A percentile compares a stretch with the other conserved stretches of the same genome.
These are phyloP conservation scores for Coranthus polyacanthus DNA, from an alignment of 2,797 vertebrate genomes.

Conservation along the genomic window DNA sequence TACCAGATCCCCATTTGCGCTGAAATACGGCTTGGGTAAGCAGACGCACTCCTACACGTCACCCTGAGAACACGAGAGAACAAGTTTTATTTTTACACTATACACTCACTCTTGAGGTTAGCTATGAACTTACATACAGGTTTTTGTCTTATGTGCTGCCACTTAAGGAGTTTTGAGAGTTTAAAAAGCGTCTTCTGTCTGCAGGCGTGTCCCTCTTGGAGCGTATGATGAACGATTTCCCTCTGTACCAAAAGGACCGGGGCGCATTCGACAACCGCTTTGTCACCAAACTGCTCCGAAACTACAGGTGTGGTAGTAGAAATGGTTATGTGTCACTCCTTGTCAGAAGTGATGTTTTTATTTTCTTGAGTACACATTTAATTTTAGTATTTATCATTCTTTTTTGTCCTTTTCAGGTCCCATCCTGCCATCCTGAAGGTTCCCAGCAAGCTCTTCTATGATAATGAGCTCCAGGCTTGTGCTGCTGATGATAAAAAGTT, in stretches of 20 bases:
- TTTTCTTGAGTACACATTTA: background rate
- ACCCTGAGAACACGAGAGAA: no score
- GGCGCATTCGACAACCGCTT: slow-evolving; percentile 78
- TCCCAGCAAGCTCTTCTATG: slow-evolving; percentile 93
- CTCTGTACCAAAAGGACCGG: slow-evolving; percentile 84
- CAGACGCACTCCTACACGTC: background rate
- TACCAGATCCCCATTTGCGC: slow-evolving; percentile 87
- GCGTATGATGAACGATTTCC: slow-evolving; percentile 89
- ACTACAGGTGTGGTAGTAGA: slow-evolving; percentile 89
- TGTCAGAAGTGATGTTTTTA: background rate
- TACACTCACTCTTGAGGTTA: no score
- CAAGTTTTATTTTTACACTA: no score
- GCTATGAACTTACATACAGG: background rate
- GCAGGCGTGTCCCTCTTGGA: slow-evolving; percentile 91
- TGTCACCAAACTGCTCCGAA: slow-evolving; percentile 92
- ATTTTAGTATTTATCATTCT: background rate
- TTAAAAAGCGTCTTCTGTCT: background rate
- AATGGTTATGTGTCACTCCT: no score
- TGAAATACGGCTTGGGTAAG: slow-evolving; percentile 87
- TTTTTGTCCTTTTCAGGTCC: slow-evolving; percentile 83
- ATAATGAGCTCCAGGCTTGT: slow-evolving; percentile 84
- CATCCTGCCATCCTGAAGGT: slow-evolving; percentile 90
- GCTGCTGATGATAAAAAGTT: slow-evolving; percentile 59
- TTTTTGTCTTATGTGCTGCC: rapidly evolving
- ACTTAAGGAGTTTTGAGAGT: background rate